phyloP scores from a whole-genome alignment of 2,888 invertebrate genomes.

The Nemapogon koenigi region DNA sequence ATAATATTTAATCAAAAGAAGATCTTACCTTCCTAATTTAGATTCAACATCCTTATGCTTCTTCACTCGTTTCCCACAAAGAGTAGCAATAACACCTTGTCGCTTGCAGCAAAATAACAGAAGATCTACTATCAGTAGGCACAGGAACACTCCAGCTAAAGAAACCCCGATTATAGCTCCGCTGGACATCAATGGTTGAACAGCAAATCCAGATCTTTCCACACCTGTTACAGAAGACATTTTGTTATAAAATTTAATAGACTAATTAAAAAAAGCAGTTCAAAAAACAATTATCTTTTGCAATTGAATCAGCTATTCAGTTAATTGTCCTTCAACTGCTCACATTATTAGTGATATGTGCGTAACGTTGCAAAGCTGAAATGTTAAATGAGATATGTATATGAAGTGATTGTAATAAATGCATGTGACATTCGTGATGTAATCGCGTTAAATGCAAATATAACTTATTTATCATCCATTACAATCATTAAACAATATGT shows the following conservation, averaged over 20 bases:
- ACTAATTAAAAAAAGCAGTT: conserved; percentile 1
- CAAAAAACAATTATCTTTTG: conserved; percentile 3
- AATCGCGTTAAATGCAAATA: neutral
- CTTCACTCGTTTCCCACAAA: conserved; percentile 72
- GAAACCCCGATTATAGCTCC: conserved; percentile 86
- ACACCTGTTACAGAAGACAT: conserved; percentile 40
- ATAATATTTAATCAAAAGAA: no score
- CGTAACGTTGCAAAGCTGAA: conserved; percentile 47
- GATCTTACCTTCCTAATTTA: conserved; percentile 86
- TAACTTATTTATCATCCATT: conserved; percentile 30
- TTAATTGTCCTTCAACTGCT: conserved; percentile 40
- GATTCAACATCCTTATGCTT: conserved; percentile 81
- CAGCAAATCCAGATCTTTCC: conserved; percentile 51
- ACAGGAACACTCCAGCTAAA: conserved; percentile 78
- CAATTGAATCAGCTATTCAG: no score
- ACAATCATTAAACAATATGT: conserved; percentile 41
- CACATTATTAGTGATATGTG: conserved; percentile 46
- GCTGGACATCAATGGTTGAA: conserved; percentile 68
- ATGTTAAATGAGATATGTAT: conserved; percentile 54
- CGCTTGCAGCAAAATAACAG: conserved; percentile 75
- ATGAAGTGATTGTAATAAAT: conserved; percentile 50
- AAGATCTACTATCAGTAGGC: conserved; percentile 85
- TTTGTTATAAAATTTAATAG: conserved; percentile 13
- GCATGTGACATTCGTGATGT: neutral
- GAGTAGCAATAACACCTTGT: conserved; percentile 72